A percentile compares a stretch with the other conserved stretches of the same genome.
Conservation (phyloP, 2,797 vertebrate species). For the Sebastes oblongus region DNA sequence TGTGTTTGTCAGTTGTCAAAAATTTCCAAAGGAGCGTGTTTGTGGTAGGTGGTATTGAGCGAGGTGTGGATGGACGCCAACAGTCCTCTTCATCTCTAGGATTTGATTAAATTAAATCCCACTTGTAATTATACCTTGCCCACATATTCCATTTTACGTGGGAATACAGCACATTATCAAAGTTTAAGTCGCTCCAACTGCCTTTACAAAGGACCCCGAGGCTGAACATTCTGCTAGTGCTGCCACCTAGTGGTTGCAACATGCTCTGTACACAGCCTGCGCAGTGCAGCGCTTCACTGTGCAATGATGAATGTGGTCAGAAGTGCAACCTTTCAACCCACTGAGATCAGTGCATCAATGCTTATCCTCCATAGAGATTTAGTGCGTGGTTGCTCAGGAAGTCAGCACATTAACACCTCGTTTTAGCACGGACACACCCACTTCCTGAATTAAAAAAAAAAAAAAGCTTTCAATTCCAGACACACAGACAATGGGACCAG, state of each 20-base stretch:
- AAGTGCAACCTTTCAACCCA: not conserved
- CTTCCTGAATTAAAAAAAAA: not conserved
- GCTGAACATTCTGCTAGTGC: not conserved
- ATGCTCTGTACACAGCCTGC: not conserved
- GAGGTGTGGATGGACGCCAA: not conserved
- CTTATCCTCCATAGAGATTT: not conserved
- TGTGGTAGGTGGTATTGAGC: not conserved
- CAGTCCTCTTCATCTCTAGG: not conserved
- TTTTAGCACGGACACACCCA: not conserved
- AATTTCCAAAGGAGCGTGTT: not conserved
- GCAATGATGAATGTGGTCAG: not conserved
- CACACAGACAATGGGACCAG: not conserved
- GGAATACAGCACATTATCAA: not conserved
- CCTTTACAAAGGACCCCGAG: not conserved
- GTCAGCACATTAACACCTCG: not conserved
- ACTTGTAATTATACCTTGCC: not conserved
- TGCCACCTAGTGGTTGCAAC: not conserved
- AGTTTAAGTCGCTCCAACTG: not conserved
- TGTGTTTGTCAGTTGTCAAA: constrained; percentile 16
- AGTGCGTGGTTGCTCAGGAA: not conserved
- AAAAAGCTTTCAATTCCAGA: not conserved
- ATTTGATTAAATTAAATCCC: constrained; percentile 22
- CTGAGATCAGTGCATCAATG: not conserved
- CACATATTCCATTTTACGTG: not conserved
- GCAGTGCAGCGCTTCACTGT: not conserved